Conservation (phyloP, 1,140 invertebrate genomes). For the Ceratina australensis region DNA sequence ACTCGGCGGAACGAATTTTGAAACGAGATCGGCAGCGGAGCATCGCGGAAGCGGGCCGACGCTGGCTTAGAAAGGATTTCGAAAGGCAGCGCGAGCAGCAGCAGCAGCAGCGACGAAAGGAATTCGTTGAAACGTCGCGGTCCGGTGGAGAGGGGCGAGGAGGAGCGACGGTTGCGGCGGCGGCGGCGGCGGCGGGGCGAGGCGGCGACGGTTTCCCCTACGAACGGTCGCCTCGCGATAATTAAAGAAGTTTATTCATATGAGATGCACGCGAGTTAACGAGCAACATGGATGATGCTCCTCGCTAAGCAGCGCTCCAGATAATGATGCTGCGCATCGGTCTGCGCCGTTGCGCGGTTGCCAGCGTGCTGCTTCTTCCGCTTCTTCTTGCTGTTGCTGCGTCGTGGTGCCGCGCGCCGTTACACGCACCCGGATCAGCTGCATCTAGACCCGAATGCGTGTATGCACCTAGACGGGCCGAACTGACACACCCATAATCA, state of each 20-base stretch:
- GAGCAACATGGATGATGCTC: slow-evolving; percentile 58
- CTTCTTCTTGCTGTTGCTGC: slow-evolving; percentile 15
- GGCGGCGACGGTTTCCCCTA: neutral
- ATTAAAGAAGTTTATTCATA: slow-evolving; percentile 45
- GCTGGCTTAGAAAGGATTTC: neutral
- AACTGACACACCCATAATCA: slow-evolving; percentile 64
- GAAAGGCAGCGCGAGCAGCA: too few species aligned
- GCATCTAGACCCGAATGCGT: slow-evolving; percentile 45
- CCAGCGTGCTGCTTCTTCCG: slow-evolving; percentile 22
- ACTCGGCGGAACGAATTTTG: neutral
- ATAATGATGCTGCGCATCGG: slow-evolving; percentile 65
- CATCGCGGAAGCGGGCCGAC: neutral
- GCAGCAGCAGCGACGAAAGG: neutral
- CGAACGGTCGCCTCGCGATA: slow-evolving; percentile 13
- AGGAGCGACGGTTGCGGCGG: neutral
- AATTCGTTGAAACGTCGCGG: slow-evolving; percentile 12
- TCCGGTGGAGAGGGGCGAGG: neutral
- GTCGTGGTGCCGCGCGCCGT: slow-evolving; percentile 35
- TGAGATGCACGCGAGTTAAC: slow-evolving; percentile 57
- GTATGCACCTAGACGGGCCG: slow-evolving; percentile 55
- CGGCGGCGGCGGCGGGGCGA: neutral
- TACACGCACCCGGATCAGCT: slow-evolving; percentile 60
- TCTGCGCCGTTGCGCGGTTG: slow-evolving; percentile 60
- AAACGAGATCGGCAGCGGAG: neutral
- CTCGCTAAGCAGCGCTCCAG: slow-evolving; percentile 62